Evolutionary conservation across 2,113 vertebrate species (phyloP), one percentile per base, ranked within the genome.

Genomic region (Seriola dumerili): DNA sequence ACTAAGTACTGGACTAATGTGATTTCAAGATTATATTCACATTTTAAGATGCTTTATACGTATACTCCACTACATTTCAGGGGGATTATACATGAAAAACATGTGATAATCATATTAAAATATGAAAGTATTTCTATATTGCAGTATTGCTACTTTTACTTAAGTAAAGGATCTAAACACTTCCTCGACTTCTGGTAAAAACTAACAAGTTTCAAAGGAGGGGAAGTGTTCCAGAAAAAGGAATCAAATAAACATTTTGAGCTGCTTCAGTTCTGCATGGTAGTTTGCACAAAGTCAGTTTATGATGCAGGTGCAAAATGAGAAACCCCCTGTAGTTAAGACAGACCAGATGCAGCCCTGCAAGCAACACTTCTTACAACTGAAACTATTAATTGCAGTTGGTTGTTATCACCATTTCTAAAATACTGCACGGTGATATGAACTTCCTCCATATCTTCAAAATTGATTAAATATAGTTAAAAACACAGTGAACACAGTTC

Each of bases 311-410:
- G 46, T 82, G 76, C 71, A 10, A 5, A 8, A 12, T 23, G 38
- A 70, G 32, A 65, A 48, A 32, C 7, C 1, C 19, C 5, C 17
- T 9, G 0, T 9, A 40, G 29, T 48, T 8, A 0, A n/a, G 38
- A 34, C 34, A 48, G 2, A 34, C 58, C 74, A 61, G 77, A 71
- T 58, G 80, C 80, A 83, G 62, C 34, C 50, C 14, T 85, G 63
- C 64, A 78, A 5, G 72, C 76, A 48, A 75, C 72, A 48, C 76
- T 42, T 78, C 44, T 52, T 19, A 71, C 7, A 76, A 44, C 38
- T 73, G 70, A 82, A 66, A 55, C 34, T 55, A 62, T 62, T 17
- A 23, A 38, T 48, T 58, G 10, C 16, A 66, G 21, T 25, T 17
- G 19, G 40, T 36, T 77, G 7, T 10, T 25, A 42, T 55, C 44